Evolutionary conservation across 2,888 invertebrate species (phyloP), one percentile per base, ranked within the genome.

Genomic region (Drosophila longiperda): DNA sequence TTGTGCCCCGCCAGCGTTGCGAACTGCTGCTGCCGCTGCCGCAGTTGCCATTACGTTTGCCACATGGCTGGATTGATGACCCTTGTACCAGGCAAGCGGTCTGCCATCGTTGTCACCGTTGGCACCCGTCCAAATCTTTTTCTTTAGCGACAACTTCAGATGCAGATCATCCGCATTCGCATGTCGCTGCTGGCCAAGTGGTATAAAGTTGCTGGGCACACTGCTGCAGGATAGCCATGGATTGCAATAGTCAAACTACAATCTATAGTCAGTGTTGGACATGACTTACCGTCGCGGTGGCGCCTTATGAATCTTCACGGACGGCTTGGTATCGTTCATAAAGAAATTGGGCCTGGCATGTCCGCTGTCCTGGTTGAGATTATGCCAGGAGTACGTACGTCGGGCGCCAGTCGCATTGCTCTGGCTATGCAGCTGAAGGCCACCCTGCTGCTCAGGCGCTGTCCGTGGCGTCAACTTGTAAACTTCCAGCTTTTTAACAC

Each of bases 121-220:
- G 69, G 93, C 80, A 7, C 96, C 96, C 3, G 95, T 95, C 97
- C 97, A 97, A 54, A 97, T 94, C 92, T 96, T 96, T 91, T 95
- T 96, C 89, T 95, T 96, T 34, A 97, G 90, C 1, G 96, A 94
- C 8, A 97, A 92, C 91, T 96, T 96, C 9, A 96, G 94, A 92
- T 96, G 95, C 23, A 92, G 68, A 32, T 91, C 92, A 20, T 92
- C 94, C 55, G 82, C 65, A n/a, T 66, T 75, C 6, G 17, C 33
- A 26, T 80, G 59, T 50, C 75, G 66, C 26, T 79, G 73, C 38
- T 83, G 83, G 17, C 54, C 65, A 11, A 63, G 32, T 23, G 87
- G 73, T 54, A 82, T 79, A 7, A 78, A 86, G 42, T 80, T 75
- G 68, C 78, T 84, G 2, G 82, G 87, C 1, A 83, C 66, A 38